Percentiles rank a stretch among this genome's conserved stretches.
These are phyloP conservation scores for Buteo buteo DNA, from an alignment of 2,113 vertebrate species.

Conservation along the genomic window DNA sequence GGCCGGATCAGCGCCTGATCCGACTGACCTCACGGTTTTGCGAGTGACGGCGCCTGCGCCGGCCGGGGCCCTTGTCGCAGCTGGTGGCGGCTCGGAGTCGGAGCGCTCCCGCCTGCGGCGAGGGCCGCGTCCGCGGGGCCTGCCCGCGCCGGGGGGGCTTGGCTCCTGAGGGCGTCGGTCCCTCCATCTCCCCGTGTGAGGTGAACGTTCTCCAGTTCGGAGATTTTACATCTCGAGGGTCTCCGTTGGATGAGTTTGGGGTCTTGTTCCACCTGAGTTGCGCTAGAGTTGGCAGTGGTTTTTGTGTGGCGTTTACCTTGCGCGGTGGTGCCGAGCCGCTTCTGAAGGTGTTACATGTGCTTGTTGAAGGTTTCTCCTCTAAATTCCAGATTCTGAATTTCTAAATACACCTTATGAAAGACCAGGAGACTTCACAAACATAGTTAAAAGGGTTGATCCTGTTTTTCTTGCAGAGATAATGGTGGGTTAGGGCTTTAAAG, in stretches of 20 bases:
- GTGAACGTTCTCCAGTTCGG: background rate
- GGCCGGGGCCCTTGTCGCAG: background rate
- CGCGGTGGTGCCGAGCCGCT: background rate
- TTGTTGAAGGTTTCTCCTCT: background rate
- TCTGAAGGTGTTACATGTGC: rapidly evolving
- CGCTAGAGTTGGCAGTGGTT: background rate
- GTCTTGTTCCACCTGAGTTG: background rate
- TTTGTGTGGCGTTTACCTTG: background rate
- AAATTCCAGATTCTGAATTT: background rate
- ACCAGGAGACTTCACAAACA: background rate
- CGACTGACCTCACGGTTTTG: background rate
- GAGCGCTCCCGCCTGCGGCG: rapidly evolving
- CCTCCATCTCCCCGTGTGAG: background rate
- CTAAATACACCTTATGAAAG: background rate
- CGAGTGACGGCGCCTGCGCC: rapidly evolving
- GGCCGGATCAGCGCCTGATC: background rate
- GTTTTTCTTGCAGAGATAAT: background rate
- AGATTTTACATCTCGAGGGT: background rate
- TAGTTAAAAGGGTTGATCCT: background rate
- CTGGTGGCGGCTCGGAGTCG: background rate
- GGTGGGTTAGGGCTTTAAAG: background rate
- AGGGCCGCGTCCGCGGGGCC: background rate
- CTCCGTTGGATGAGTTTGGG: background rate
- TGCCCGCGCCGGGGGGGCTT: background rate
- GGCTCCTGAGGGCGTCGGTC: rapidly evolving